phyloP scores from a whole-genome alignment of 1,140 invertebrate genomes.

The Papilio polyxenes region DNA sequence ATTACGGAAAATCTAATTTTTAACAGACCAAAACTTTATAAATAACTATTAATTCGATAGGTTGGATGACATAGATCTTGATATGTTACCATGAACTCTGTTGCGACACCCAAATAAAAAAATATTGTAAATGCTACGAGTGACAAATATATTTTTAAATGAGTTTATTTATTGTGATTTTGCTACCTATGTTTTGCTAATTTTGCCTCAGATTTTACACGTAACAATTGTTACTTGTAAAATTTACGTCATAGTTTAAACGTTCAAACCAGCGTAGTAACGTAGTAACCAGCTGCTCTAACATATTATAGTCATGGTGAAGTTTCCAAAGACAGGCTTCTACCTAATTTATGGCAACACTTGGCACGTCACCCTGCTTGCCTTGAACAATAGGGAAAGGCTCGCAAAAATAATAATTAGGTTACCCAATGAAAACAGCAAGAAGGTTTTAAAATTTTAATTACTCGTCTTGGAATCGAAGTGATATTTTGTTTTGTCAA shows the following conservation, averaged over 20 bases:
- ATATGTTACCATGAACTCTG: no score
- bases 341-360: neutral
- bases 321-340: neutral
- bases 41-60: neutral
- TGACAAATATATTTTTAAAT: no score
- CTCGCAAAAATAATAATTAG: neutral
- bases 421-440: neutral
- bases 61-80: no score
- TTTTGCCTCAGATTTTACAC: no score
- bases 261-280: neutral
- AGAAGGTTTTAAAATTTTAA: neutral
- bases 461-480: no score
- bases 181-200: no score
- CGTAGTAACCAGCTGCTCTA: neutral
- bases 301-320: neutral
- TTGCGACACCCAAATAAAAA: no score
- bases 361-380: constrained; percentile 5
- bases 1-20: neutral
- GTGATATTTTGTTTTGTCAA: no score
- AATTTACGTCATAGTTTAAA: neutral
- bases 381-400: neutral
- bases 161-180: no score
- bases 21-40: neutral
- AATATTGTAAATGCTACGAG: no score
- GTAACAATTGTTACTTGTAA: no score